A percentile compares a stretch with the other conserved stretches of the same genome.
Evolutionary conservation across 53 echinoderm and acorn worm genomes (phyloP).

Genomic region (Crossaster papposus): DNA sequence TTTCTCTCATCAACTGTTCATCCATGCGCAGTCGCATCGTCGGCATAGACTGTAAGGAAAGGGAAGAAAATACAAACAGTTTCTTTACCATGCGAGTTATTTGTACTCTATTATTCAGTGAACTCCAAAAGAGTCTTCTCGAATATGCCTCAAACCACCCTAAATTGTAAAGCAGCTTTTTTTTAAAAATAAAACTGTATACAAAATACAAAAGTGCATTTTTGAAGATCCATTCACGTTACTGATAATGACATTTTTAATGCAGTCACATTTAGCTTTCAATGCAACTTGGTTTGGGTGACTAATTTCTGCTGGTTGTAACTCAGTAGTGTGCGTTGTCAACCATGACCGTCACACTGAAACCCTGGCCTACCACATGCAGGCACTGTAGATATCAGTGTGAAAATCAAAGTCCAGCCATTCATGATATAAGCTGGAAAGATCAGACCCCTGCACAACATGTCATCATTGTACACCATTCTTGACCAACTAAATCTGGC

Average conservation of each 20-base stretch:
- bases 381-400: slow-evolving; percentile 18
- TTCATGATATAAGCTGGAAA: slow-evolving; percentile 43
- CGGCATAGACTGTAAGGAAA: slow-evolving; percentile 73
- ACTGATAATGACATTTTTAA: too few species aligned
- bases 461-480: slow-evolving; percentile 56
- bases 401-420: slow-evolving; percentile 35
- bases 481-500: background rate
- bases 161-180: too few species aligned
- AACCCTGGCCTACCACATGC: slow-evolving; percentile 60
- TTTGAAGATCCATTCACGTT: too few species aligned
- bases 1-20: slow-evolving; percentile 65
- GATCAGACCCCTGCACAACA: slow-evolving; percentile 84
- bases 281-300: too few species aligned
- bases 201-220: too few species aligned
- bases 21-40: slow-evolving; percentile 58
- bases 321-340: slow-evolving; percentile 66
- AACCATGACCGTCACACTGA: slow-evolving; percentile 40
- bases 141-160: too few species aligned
- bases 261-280: too few species aligned
- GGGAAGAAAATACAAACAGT: too few species aligned
- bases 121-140: too few species aligned
- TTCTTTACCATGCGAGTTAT: too few species aligned
- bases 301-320: background rate
- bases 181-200: too few species aligned
- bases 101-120: too few species aligned